Evolutionary conservation across 2,888 invertebrate genomes (phyloP).

Genomic region (Horisme vitalbata): DNA sequence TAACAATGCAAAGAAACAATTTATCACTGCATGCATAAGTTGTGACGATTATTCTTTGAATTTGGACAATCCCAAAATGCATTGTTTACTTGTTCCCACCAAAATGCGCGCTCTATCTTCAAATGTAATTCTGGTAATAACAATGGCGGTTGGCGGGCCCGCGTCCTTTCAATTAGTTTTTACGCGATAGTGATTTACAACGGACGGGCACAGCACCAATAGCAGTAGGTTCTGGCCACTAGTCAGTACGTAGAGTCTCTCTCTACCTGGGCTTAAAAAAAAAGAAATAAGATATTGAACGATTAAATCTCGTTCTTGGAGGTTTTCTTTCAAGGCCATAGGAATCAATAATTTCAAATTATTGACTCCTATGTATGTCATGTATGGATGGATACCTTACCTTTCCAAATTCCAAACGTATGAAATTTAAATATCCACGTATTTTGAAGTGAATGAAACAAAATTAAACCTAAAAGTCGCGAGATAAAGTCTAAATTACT

Average conservation of each 20-base stretch:
- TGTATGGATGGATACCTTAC: no score
- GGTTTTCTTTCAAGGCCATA: no score
- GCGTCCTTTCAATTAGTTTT: slow-evolving; percentile 75
- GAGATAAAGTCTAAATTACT: neutral
- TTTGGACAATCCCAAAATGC: slow-evolving; percentile 25
- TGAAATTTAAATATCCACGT: no score
- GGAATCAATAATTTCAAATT: no score
- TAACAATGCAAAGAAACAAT: slow-evolving; percentile 14
- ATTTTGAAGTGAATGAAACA: no score
- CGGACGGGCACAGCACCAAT: slow-evolving; percentile 27
- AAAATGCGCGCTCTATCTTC: slow-evolving; percentile 7
- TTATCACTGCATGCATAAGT: slow-evolving; percentile 23
- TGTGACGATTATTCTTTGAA: slow-evolving; percentile 23
- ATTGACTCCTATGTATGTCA: no score
- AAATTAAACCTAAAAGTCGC: neutral
- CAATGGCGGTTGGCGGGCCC: slow-evolving; percentile 51
- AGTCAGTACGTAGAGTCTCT: no score
- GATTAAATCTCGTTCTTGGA: no score
- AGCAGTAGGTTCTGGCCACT: no score
- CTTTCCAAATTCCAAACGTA: no score
- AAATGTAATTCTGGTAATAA: slow-evolving; percentile 29
- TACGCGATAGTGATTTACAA: slow-evolving; percentile 66
- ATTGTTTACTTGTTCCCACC: slow-evolving; percentile 35
- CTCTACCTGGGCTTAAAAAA: no score
- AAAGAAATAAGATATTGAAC: no score